phyloP scores from a whole-genome alignment of 2,888 invertebrate species.

The Aphelenchoides bicaudatus region DNA sequence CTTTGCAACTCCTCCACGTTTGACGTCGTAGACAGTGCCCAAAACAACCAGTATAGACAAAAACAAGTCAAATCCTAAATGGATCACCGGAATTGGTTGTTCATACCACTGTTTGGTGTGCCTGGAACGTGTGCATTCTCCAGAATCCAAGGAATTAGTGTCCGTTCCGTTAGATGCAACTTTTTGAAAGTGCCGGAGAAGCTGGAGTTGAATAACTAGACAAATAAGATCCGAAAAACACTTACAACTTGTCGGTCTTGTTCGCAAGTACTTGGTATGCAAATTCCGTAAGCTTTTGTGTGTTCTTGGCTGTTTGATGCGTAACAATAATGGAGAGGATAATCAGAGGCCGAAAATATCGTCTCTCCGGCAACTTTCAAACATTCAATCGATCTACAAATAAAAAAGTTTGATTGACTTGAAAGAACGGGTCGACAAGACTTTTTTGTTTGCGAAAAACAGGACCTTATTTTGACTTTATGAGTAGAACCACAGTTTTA shows the following conservation, averaged over 20 bases:
- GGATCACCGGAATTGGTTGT: constrained; percentile 43
- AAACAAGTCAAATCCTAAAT: constrained; percentile 46
- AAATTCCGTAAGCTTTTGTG: constrained; percentile 40
- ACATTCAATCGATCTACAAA: constrained; percentile 38
- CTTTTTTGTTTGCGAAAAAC: too few relatives aligned
- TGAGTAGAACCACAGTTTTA: too few relatives aligned
- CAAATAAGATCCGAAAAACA: too few relatives aligned
- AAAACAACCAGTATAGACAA: constrained; percentile 41
- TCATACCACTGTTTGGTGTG: constrained; percentile 50
- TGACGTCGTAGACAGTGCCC: constrained; percentile 51
- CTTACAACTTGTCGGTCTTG: constrained; percentile 33
- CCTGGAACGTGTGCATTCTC: constrained; percentile 47
- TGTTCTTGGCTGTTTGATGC: constrained; percentile 29
- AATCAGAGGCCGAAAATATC: constrained; percentile 47
- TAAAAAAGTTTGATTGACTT: too few relatives aligned
- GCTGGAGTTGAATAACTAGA: too few relatives aligned
- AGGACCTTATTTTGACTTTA: too few relatives aligned
- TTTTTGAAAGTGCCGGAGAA: constrained; percentile 43
- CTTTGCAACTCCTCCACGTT: constrained; percentile 44
- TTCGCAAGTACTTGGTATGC: constrained; percentile 47
- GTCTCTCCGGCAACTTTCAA: constrained; percentile 51
- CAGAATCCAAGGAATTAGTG: too few relatives aligned
- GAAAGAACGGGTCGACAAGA: too few relatives aligned
- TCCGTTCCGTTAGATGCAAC: too few relatives aligned
- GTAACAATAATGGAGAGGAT: constrained; percentile 53